Percentiles rank a stretch among this genome's conserved stretches.
Evolutionary conservation across 2,113 vertebrate species (phyloP).

Genomic region (Salvelinus sp.): DNA sequence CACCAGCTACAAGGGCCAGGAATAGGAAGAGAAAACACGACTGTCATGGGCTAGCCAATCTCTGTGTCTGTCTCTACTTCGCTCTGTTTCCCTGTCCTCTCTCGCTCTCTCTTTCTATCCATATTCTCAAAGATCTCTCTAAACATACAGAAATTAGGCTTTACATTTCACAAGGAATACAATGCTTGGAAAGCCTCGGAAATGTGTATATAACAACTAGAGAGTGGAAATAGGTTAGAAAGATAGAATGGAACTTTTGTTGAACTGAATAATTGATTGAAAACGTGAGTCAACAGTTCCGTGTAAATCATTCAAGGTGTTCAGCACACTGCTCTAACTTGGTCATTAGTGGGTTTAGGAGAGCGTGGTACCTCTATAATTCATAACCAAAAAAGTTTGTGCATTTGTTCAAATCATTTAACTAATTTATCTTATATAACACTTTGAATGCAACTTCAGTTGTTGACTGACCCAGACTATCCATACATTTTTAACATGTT

Average conservation of each 20-base stretch:
- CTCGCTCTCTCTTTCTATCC: no score
- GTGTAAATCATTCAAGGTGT: constrained; percentile 7
- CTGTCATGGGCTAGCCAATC: background rate
- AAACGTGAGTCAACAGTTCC: background rate
- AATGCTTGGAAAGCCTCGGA: background rate
- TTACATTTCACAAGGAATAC: background rate
- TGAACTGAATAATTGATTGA: constrained; percentile 6
- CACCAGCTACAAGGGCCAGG: background rate
- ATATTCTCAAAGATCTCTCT: no score
- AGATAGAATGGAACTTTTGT: background rate
- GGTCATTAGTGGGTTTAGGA: constrained; percentile 24
- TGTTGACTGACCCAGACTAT: no score
- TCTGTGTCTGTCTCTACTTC: no score
- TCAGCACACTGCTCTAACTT: background rate
- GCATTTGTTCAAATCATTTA: no score
- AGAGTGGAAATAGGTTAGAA: no score
- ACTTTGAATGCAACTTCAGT: no score
- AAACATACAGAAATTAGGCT: background rate
- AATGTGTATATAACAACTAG: background rate
- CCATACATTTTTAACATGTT: no score
- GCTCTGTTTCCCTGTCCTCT: no score
- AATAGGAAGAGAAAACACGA: constrained; percentile 8
- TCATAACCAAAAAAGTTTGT: no score
- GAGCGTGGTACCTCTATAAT: constrained; percentile 6
- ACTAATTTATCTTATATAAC: no score